Evolutionary conservation across 2,113 vertebrate genomes (phyloP), one percentile per base, ranked within the genome.

Genomic region (Podilymbus podiceps): DNA sequence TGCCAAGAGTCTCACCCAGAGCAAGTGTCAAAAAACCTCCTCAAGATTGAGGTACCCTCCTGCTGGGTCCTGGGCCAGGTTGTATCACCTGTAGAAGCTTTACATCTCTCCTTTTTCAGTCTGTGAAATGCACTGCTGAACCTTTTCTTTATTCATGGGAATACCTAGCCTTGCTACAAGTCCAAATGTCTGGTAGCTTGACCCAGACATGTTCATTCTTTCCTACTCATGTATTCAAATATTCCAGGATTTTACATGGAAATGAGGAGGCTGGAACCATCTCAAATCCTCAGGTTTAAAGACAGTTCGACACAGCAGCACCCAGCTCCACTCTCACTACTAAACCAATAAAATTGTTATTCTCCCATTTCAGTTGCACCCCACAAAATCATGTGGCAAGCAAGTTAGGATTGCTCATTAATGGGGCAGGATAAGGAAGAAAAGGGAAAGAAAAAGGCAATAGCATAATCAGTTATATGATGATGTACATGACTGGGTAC

Each of bases 181-280:
- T 23, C 46, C 28, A 44, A 13, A 18, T 1, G 1, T 10, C 35
- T 19, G 1, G 7, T 0, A 21, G 4, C 27, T 64, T 46, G 24
- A 49, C 40, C 11, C 44, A 87, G 33, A 42, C 18, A 47, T 60
- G 7, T 35, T 58, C 40, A 66, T 78, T 56, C 71, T 40, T 81
- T 68, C 24, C 60, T 25, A 14, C 18, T 21, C 13, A 56, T 9
- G 6, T 28, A 14, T 18, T 75, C 33, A 62, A 72, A 9, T 23
- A n/a, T 19, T 38, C 15, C 49, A 66, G 35, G 27, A 38, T 82
- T 87, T 75, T 60, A 52, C 24, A 31, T 2, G 20, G 66, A 58
- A 78, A 27, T 15, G 6, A 1, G 15, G 55, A 74, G 13, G 4
- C n/a, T 22, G 21, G 17, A 75, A 30, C 53, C 15, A 50, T 28